These are phyloP conservation scores for Melopsittacus undulatus DNA, from an alignment of 2,797 vertebrate species.

Conservation along the genomic window DNA sequence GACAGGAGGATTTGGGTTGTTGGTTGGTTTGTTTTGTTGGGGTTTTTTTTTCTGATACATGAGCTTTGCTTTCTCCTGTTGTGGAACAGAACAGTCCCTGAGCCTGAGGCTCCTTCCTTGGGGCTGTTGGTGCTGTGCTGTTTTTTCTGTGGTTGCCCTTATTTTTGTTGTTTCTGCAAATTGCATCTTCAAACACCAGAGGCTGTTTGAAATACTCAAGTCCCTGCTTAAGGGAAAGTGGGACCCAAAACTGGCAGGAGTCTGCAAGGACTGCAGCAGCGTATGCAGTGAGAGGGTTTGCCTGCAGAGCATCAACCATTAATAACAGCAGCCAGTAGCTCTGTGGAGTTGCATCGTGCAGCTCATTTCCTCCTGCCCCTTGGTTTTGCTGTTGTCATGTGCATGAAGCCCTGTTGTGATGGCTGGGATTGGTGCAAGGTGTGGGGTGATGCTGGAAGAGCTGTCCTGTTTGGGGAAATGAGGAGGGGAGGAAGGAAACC, in stretches of 20 bases:
- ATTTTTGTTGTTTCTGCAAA: not conserved
- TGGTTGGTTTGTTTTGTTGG: not conserved
- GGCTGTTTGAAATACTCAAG: not conserved
- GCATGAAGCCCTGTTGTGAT: fast-evolving
- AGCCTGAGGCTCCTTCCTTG: conserved; percentile 10
- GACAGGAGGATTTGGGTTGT: not conserved
- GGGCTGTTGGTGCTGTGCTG: not conserved
- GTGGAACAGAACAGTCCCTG: conserved; percentile 14
- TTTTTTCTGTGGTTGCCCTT: not conserved
- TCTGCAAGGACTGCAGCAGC: not conserved
- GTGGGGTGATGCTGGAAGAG: not conserved
- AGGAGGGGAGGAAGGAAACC: not conserved
- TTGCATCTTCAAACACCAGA: not conserved
- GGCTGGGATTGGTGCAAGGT: not conserved
- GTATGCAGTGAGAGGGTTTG: not conserved
- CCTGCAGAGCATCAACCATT: not conserved
- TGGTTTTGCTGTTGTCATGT: not conserved
- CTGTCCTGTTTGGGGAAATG: not conserved
- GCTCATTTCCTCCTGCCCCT: not conserved
- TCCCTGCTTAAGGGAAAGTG: not conserved
- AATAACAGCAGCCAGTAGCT: not conserved
- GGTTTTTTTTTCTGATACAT: not conserved
- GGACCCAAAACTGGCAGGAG: not conserved
- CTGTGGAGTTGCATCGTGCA: not conserved
- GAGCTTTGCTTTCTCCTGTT: conserved; percentile 50